These are phyloP conservation scores for Tinea pellionella DNA, from an alignment of 2,888 invertebrate genomes.

Conservation along the genomic window DNA sequence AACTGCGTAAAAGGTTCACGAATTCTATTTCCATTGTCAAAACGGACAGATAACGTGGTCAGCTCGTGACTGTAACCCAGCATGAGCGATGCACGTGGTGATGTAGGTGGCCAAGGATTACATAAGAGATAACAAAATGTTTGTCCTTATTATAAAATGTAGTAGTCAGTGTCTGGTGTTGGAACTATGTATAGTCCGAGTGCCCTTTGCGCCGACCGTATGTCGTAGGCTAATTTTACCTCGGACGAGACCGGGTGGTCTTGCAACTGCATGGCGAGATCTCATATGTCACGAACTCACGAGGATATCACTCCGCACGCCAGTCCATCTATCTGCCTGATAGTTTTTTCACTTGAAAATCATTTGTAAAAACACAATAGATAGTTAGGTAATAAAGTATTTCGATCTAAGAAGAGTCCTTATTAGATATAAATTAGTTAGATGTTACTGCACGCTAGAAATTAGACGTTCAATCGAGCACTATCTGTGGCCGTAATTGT, in stretches of 20 bases:
- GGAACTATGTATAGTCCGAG: not conserved
- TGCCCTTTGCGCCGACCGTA: slow-evolving; percentile 8
- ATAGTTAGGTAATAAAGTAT: no score
- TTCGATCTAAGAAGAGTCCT: no score
- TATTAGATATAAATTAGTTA: no score
- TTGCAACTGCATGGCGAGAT: not conserved
- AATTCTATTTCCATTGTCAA: not conserved
- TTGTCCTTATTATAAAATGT: not conserved
- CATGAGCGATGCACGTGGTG: not conserved
- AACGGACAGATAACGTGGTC: not conserved
- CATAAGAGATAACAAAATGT: not conserved
- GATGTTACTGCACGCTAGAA: not conserved
- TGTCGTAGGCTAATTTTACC: not conserved
- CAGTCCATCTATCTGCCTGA: not conserved
- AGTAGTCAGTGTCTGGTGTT: not conserved
- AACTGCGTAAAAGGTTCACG: not conserved
- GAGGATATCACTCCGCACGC: not conserved
- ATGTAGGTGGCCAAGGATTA: not conserved
- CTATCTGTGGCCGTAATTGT: not conserved
- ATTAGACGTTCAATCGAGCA: not conserved
- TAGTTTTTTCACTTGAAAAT: no score
- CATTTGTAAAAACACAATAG: no score
- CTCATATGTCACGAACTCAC: no score
- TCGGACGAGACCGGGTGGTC: not conserved
- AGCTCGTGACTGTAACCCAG: not conserved